phyloP scores from a whole-genome alignment of 2,797 vertebrate species.

The Mergus octosetaceus region DNA sequence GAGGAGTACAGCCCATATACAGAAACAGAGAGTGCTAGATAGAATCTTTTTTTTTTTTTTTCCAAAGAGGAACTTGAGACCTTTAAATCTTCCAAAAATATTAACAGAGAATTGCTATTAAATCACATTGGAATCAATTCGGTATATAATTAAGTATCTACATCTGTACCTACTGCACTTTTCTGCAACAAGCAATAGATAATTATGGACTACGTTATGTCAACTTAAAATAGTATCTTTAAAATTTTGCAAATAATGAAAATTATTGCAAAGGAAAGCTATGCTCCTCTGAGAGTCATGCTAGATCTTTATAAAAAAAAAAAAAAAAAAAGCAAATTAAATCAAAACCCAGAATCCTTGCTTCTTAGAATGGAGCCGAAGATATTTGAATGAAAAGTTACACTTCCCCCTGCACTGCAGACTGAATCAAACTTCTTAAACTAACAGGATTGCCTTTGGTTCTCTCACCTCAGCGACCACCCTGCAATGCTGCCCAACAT shows the following conservation, averaged over 20 bases:
- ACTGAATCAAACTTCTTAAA: not conserved
- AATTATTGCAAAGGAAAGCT: not conserved
- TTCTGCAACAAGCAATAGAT: not conserved
- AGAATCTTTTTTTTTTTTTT: rapidly evolving
- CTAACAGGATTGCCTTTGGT: not conserved
- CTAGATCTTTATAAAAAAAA: not conserved
- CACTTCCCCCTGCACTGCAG: not conserved
- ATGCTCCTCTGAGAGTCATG: not conserved
- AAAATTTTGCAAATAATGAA: not conserved
- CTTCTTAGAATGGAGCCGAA: not conserved
- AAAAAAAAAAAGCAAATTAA: not conserved
- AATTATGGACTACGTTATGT: not conserved
- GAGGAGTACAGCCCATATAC: not conserved
- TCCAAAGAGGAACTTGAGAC: not conserved
- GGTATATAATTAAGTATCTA: not conserved
- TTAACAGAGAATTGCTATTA: not conserved
- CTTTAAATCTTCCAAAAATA: not conserved
- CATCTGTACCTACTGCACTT: not conserved
- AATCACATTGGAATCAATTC: not conserved
- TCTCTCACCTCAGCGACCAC: not conserved
- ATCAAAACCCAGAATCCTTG: not conserved
- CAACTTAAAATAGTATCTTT: not conserved
- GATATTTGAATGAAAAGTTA: not conserved
- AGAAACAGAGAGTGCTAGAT: not conserved
- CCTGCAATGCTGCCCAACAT: not conserved